A percentile compares a stretch with the other conserved stretches of the same genome.
Conservation (phyloP, 2,888 invertebrate species). For the Heteromurus nitidus region DNA sequence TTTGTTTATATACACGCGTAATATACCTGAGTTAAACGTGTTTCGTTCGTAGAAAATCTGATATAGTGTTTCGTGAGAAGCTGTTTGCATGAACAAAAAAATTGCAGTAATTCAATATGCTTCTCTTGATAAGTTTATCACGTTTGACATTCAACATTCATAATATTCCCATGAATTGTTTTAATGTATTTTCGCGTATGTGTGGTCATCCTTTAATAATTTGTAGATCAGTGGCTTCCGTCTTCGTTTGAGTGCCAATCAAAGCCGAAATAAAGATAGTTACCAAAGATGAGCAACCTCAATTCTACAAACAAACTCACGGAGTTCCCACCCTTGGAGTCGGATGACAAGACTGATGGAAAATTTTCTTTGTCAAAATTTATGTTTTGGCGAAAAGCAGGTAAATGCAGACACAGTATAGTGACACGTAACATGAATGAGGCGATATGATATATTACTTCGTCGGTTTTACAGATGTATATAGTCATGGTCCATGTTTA, state of each 20-base stretch:
- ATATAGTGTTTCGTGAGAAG: too few relatives aligned
- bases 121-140: too few relatives aligned
- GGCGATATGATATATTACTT: neutral
- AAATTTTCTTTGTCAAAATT: conserved; percentile 85
- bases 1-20: too few relatives aligned
- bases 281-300: conserved; percentile 71
- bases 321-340: conserved; percentile 86
- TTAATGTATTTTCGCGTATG: neutral
- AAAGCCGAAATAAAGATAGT: too few relatives aligned
- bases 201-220: neutral
- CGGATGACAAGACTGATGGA: conserved; percentile 84
- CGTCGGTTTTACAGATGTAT: neutral
- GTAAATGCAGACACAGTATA: conserved; percentile 25
- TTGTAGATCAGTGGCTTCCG: neutral
- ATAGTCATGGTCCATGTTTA: neutral
- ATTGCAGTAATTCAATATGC: too few relatives aligned
- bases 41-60: too few relatives aligned
- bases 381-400: conserved; percentile 76
- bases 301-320: conserved; percentile 79
- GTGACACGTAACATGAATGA: neutral
- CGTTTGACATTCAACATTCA: too few relatives aligned
- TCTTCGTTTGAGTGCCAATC: neutral
- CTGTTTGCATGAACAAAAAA: too few relatives aligned
- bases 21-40: too few relatives aligned
- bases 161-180: neutral